These are phyloP conservation scores for Anisognathus igniventris DNA, from an alignment of 2,797 vertebrate species.

Conservation along the genomic window DNA sequence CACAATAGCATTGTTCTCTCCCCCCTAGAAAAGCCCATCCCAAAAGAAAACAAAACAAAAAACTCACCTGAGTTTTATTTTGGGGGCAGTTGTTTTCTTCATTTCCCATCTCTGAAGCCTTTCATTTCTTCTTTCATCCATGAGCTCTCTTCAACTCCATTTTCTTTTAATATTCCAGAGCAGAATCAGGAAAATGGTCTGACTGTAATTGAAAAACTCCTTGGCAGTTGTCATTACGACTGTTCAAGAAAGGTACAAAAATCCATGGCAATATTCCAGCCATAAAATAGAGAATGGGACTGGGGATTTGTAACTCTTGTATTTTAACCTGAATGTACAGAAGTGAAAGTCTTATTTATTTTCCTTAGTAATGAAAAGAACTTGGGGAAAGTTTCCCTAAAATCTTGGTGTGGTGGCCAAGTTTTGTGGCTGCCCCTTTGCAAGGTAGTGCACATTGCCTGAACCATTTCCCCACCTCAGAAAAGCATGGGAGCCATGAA, in stretches of 20 bases:
- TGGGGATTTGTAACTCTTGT: neutral
- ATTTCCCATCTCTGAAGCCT: neutral
- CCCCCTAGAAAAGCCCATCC: accelerated
- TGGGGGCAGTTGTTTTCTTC: neutral
- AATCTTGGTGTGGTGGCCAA: accelerated
- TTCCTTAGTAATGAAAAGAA: neutral
- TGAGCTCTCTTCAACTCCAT: neutral
- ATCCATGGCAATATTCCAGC: neutral
- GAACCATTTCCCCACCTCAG: neutral
- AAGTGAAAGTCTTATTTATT: neutral
- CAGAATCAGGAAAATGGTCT: neutral
- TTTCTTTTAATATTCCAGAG: neutral
- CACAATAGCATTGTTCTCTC: neutral
- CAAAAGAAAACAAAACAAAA: neutral
- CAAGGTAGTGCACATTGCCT: accelerated
- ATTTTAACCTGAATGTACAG: neutral
- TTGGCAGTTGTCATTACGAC: neutral
- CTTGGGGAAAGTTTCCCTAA: neutral
- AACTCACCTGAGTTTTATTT: neutral
- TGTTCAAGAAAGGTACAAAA: neutral
- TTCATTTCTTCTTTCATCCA: neutral
- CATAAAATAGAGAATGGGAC: neutral
- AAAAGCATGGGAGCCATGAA: neutral
- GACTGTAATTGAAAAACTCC: neutral
- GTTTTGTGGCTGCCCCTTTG: neutral